These are phyloP conservation scores for Bombus impatiens DNA, from an alignment of 1,140 invertebrate species.

Conservation along the genomic window DNA sequence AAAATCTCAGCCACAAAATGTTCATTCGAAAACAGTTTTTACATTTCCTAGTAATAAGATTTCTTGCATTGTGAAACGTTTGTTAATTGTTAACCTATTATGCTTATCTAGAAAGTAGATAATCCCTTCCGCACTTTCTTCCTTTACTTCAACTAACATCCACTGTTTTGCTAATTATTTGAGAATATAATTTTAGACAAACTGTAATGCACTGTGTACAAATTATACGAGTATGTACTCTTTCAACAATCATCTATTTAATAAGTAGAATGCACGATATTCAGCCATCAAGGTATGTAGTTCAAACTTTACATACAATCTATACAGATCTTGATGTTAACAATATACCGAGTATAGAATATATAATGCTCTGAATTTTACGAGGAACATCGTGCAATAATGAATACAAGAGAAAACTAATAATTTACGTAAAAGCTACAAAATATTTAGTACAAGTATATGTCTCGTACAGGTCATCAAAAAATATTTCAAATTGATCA, in stretches of 20 bases:
- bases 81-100: too few species aligned
- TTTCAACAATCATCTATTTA: neutral
- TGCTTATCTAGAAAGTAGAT: neutral
- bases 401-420: too few species aligned
- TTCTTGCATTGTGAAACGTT: neutral
- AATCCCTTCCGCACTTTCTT: neutral
- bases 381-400: too few species aligned
- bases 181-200: neutral
- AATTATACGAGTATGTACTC: neutral
- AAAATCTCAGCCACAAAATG: neutral
- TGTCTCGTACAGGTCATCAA: too few species aligned
- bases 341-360: neutral
- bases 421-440: too few species aligned
- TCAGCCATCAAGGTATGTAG: neutral
- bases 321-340: neutral
- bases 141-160: neutral
- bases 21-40: neutral
- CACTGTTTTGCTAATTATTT: neutral
- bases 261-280: neutral
- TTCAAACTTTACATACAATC: neutral
- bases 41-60: neutral
- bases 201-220: neutral
- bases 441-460: too few species aligned
- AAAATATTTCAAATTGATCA: too few species aligned
- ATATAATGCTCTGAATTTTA: too few species aligned